Evolutionary conservation across 1,140 invertebrate genomes (phyloP), one percentile per base, ranked within the genome.

Genomic region (Saccostrea cuccullata): DNA sequence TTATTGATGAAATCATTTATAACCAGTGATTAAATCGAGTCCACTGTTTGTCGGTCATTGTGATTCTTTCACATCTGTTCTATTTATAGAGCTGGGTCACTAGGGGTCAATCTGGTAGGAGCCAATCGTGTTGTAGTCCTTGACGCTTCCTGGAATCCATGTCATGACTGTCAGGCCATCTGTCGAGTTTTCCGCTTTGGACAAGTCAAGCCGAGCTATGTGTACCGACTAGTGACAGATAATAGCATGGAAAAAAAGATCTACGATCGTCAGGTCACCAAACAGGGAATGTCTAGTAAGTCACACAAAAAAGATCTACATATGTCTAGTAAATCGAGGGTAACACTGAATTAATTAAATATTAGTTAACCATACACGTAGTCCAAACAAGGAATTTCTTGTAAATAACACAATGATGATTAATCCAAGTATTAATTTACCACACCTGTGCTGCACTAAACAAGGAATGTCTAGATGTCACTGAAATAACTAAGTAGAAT

Each of bases 81-180:
- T 82, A 30, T 87, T 91, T 91, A 15, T 91, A 96, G 98, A 93
- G 99, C 99, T 85, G 99, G 99, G 20, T 99, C 98, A 36, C 95
- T 99, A 20, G 99, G 99, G 8, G 99, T 99, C 83, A 99, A 99
- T 96, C 96, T 99, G 30, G 94, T 96, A 40, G 99, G 98, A 36
- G 99, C 99, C 0, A 99, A 99, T 95, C 96, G 99, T 83, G 99
- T 99, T 0, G 97, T 99, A 36, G 98, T 99, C 55, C 97, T 99
- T 92, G 99, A 99, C 95, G 98, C 98, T 60, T 99, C 98, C 5
- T 99, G 99, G 98, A 99, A 99, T 96, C 99, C 99, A n/a, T 99
- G 99, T 93, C 98, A 99, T 94, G 99, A 99, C 94, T 99, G 98
- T 1, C 99, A 99, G 90, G 99, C 99, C 84, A 98, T 99, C 1